A percentile compares a stretch with the other conserved stretches of the same genome.
Conservation (phyloP, 2,888 invertebrate genomes). For the Hypena proboscidalis region DNA sequence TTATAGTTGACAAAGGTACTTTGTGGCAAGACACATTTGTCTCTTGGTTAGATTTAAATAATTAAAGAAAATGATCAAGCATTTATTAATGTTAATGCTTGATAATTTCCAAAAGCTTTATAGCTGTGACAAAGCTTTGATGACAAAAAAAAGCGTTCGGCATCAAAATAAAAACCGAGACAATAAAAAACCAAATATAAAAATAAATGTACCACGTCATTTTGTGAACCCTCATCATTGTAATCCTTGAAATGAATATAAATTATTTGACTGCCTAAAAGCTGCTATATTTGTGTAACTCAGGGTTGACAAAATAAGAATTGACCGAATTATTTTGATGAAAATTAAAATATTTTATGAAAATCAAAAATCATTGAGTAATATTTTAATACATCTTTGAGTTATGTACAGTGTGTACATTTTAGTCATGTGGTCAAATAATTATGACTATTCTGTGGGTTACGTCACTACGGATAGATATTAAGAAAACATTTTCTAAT, state of each 20-base stretch:
- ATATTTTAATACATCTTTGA: too few species aligned
- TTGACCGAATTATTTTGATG: not conserved
- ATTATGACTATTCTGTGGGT: too few species aligned
- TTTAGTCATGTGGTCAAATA: too few species aligned
- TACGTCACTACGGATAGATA: too few species aligned
- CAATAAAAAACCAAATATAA: conserved; percentile 8
- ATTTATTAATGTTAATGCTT: not conserved
- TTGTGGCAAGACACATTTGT: too few species aligned
- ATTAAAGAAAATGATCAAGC: not conserved
- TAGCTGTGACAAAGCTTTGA: not conserved
- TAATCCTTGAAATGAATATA: conserved; percentile 19
- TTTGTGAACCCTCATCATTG: conserved; percentile 17
- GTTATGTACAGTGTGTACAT: too few species aligned
- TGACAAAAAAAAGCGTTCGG: not conserved
- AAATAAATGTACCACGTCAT: conserved; percentile 5
- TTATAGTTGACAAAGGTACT: too few species aligned
- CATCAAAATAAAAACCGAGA: not conserved
- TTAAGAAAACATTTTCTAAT: too few species aligned
- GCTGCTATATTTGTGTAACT: not conserved
- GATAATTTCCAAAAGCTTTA: not conserved
- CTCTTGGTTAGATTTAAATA: too few species aligned
- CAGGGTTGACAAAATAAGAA: conserved; percentile 9
- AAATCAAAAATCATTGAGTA: too few species aligned
- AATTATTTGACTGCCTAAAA: conserved; percentile 19
- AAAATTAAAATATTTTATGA: not conserved